Percentiles rank a stretch among this genome's conserved stretches.
Conservation (phyloP, 2,888 invertebrate genomes). For the Cosmorhoe ocellata region DNA sequence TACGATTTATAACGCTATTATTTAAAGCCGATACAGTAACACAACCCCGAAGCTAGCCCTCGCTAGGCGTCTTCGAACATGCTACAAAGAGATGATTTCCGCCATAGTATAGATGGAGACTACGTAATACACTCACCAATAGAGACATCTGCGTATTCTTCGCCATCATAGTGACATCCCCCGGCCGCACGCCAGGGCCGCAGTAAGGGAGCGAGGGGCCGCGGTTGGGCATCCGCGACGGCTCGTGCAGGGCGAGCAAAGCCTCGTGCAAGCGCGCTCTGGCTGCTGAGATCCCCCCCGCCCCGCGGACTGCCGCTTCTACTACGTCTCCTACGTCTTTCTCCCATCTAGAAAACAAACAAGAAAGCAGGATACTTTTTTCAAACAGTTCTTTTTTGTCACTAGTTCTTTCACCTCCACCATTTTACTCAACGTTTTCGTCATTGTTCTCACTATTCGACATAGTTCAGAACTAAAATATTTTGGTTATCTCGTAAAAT, state of each 20-base stretch:
- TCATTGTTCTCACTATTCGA: too few relatives aligned
- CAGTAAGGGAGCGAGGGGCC: slow-evolving; percentile 83
- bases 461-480: too few relatives aligned
- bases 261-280: slow-evolving; percentile 72
- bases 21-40: too few relatives aligned
- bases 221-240: slow-evolving; percentile 60
- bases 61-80: too few relatives aligned
- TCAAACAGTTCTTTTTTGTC: too few relatives aligned
- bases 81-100: too few relatives aligned
- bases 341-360: slow-evolving; percentile 57
- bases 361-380: background rate
- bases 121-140: slow-evolving; percentile 57
- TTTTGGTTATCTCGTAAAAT: too few relatives aligned
- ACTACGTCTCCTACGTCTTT: slow-evolving; percentile 82
- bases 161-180: slow-evolving; percentile 78
- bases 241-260: slow-evolving; percentile 63
- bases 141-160: slow-evolving; percentile 78
- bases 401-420: too few relatives aligned
- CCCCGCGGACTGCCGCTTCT: slow-evolving; percentile 80
- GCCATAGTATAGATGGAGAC: too few relatives aligned
- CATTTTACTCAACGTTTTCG: too few relatives aligned
- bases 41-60: too few relatives aligned
- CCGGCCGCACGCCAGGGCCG: slow-evolving; percentile 79
- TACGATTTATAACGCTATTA: too few relatives aligned
- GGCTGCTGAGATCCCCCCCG: slow-evolving; percentile 68